Base-by-base conservation (phyloP, 2,113 vertebrate species). In the Tyrannus savana region DNA sequence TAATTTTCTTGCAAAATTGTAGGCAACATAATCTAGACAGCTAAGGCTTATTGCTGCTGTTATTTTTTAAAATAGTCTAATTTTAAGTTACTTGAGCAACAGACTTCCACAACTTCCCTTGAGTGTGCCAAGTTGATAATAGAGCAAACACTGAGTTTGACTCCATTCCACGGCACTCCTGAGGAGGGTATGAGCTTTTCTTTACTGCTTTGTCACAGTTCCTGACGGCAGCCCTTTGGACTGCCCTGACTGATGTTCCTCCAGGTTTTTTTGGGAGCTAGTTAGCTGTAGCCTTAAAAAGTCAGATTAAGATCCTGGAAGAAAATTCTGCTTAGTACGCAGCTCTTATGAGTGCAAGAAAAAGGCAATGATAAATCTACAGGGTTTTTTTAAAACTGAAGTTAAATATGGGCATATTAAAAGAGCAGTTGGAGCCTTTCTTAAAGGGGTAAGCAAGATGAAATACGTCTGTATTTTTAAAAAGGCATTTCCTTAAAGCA, bases 101-200 rank as follows among this genome's bases (percentile, higher is more conserved):
- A 92, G 93, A 90, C 73, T 92, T 95, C 69, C 91, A 75, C 73
- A 31, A 72, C 81, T 96, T 95, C 89, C 91, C 66, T 39, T 52
- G 62, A 62, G 41, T 66, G 49, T 95, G 91, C 89, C 91, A 95
- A 91, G 87, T 89, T 89, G 93, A 78, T 91, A 71, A 72, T 19
- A 84, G 86, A 78, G 80, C 91, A 84, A 87, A 53, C 82, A 35
- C 33, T 71, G 74, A 52, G 16, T 66, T 60, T 84, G 66, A 84
- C 39, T 76, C 22, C n/a, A 60, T 77, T 85, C 58, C 66, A 31
- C 31, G 30, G 3, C n/a, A 37, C 50, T 77, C 74, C 50, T 58
- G 47, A 60, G 78, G 52, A 28, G 75, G 33, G 12, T 33, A 41
- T 80, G 81, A 79, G n/a, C 35, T 86, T 75, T 84, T 84, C 78